phyloP scores from a whole-genome alignment of 2,888 invertebrate species.

The Conus canariensis region DNA sequence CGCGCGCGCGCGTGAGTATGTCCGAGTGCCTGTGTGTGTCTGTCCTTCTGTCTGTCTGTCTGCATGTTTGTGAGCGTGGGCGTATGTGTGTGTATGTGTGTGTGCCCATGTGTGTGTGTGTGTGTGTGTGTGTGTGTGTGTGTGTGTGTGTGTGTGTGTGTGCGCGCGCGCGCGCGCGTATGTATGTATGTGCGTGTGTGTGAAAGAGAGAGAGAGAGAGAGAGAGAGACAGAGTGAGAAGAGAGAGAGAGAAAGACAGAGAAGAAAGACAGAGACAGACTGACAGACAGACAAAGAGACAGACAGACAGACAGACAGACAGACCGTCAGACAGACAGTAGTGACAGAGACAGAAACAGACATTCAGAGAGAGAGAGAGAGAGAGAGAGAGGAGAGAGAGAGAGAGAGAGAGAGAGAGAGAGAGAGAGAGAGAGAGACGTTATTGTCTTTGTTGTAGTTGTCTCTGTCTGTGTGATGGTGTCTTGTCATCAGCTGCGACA shows the following conservation, averaged over 20 bases:
- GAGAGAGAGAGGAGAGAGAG: not conserved
- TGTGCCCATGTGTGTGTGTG: not conserved
- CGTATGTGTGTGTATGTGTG: not conserved
- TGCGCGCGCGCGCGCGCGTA: not conserved
- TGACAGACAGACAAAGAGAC: not conserved
- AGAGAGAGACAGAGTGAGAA: too few relatives aligned
- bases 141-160: not conserved
- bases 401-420: not conserved
- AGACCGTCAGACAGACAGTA: not conserved
- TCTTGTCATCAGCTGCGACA: too few relatives aligned
- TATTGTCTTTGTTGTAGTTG: too few relatives aligned
- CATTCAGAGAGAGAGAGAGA: not conserved
- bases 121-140: not conserved
- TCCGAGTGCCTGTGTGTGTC: not conserved
- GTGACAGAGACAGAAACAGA: not conserved
- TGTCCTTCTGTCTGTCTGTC: not conserved
- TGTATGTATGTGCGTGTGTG: not conserved
- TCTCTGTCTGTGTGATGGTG: too few relatives aligned
- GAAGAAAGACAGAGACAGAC: not conserved
- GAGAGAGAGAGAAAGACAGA: not conserved
- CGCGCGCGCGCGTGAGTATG: not conserved
- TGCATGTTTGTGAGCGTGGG: not conserved
- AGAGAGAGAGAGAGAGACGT: too few relatives aligned
- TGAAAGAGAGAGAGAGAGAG: not conserved
- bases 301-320: slow-evolving; percentile 3